These are phyloP conservation scores for Agriotes lineatus DNA, from an alignment of 2,888 invertebrate species.

Conservation along the genomic window DNA sequence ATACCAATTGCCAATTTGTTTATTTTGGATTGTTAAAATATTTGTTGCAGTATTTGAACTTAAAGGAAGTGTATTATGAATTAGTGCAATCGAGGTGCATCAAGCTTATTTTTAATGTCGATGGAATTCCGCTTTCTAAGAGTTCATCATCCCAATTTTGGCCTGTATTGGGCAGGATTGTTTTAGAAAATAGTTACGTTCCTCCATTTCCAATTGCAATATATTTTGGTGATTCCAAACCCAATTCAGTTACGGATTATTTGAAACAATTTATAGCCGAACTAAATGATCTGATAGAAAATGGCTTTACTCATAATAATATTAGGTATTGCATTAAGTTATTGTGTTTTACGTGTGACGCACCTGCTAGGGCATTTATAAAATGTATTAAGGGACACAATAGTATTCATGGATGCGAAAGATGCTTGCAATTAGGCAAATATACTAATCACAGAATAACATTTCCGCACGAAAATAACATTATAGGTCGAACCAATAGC, in stretches of 20 bases:
- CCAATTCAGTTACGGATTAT: not conserved
- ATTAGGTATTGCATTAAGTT: no score
- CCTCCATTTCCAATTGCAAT: not conserved
- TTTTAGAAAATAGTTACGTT: no score
- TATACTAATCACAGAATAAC: slow-evolving; percentile 16
- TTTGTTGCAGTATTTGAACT: no score
- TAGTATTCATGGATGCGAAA: slow-evolving; percentile 29
- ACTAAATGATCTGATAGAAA: not conserved
- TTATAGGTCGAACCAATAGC: slow-evolving; percentile 25
- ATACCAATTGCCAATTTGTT: no score
- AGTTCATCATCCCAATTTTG: no score
- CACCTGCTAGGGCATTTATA: slow-evolving; percentile 29
- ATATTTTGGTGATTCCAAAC: not conserved
- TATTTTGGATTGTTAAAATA: no score
- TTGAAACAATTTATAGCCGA: not conserved
- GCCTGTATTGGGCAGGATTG: no score
- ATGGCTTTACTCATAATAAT: not conserved
- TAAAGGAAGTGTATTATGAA: no score
- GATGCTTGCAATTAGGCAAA: slow-evolving; percentile 24
- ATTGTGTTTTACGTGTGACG: slow-evolving; percentile 10
- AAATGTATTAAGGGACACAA: slow-evolving; percentile 36
- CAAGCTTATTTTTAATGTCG: no score
- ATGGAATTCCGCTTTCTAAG: no score
- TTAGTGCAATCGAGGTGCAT: no score
- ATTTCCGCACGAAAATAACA: not conserved